Evolutionary conservation across 2,797 vertebrate species (phyloP).

Genomic region (Hyperoplus immaculatus): DNA sequence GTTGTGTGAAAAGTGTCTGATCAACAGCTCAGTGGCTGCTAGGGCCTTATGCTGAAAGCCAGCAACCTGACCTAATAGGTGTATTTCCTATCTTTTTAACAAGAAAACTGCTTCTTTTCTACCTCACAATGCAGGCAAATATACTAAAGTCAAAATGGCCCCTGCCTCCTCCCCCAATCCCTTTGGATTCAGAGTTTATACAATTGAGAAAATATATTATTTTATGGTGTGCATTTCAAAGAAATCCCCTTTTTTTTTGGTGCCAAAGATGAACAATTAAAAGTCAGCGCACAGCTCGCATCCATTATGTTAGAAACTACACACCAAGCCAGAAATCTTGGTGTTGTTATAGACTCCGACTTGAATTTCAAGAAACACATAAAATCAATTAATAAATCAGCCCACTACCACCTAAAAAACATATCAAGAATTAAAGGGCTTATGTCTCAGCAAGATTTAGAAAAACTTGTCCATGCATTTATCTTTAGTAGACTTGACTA

Average conservation of each 20-base stretch:
- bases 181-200: constrained; percentile 67
- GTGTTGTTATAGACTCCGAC: too few species aligned
- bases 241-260: constrained; percentile 77
- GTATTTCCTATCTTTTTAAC: constrained; percentile 66
- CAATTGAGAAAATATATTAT: constrained; percentile 79
- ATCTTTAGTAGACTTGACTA: too few species aligned
- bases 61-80: constrained; percentile 78
- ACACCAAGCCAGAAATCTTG: too few species aligned
- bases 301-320: too few species aligned
- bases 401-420: too few species aligned
- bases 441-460: too few species aligned
- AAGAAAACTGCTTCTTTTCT: constrained; percentile 36
- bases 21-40: constrained; percentile 74
- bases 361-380: too few species aligned
- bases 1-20: constrained; percentile 81
- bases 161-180: constrained; percentile 41
- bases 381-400: too few species aligned
- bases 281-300: too few species aligned
- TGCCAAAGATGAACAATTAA: too few species aligned
- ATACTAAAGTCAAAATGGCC: constrained; percentile 53
- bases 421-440: too few species aligned
- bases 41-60: constrained; percentile 69
- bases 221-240: constrained; percentile 81
- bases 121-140: constrained; percentile 28
- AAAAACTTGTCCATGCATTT: too few species aligned